phyloP scores from a whole-genome alignment of 2,113 vertebrate species.

The Microcebus ravelobensis region DNA sequence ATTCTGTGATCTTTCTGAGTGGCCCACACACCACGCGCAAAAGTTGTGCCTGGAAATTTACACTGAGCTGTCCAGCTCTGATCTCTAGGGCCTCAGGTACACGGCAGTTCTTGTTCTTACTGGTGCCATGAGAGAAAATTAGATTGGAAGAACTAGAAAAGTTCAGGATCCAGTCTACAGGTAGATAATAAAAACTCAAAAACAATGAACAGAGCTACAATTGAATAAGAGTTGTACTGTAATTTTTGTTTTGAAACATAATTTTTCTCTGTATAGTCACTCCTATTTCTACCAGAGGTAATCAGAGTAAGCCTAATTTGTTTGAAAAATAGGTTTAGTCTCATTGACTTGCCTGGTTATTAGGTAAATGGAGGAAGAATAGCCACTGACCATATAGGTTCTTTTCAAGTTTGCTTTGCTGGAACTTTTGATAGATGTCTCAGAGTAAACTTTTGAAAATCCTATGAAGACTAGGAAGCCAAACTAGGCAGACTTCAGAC shows the following conservation, averaged over 20 bases:
- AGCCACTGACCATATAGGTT: no score
- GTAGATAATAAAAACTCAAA: no score
- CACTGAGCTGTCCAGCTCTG: no score
- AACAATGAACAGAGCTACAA: no score
- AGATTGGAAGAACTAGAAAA: background rate
- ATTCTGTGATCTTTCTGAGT: no score
- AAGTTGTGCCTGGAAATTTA: no score
- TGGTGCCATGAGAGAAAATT: background rate
- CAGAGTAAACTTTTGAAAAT: background rate
- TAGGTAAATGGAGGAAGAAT: rapidly evolving
- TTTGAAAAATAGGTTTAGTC: background rate
- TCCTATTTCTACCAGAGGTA: background rate
- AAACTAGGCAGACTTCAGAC: background rate
- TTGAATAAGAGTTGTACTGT: no score
- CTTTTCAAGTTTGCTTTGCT: no score
- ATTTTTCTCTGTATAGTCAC: background rate
- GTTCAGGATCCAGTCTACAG: background rate
- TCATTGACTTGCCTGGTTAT: no score
- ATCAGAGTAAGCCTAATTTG: background rate
- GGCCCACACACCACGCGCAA: no score
- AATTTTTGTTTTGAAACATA: background rate
- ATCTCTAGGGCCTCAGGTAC: no score
- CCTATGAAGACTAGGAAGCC: background rate
- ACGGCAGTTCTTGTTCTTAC: background rate
- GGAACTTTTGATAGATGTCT: background rate